Evolutionary conservation across 2,888 invertebrate genomes (phyloP).

Genomic region (Philhelius pedissequus): DNA sequence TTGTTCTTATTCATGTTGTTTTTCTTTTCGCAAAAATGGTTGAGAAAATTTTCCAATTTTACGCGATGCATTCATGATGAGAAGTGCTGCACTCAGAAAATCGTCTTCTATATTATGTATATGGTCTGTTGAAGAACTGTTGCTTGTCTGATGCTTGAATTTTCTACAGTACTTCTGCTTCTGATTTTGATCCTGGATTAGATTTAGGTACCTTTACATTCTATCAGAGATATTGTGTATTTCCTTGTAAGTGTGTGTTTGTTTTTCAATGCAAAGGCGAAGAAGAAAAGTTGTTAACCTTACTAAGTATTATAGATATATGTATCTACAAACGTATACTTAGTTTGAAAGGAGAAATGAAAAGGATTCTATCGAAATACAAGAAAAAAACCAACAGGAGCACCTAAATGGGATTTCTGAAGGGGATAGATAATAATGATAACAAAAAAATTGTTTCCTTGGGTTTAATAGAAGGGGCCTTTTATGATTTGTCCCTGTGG

Average conservation of each 20-base stretch:
- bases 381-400: slow-evolving; percentile 41
- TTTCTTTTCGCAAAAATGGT: background rate
- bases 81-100: slow-evolving; percentile 20
- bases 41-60: slow-evolving; percentile 57
- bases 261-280: background rate
- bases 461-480: slow-evolving; percentile 1
- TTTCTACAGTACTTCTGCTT: background rate
- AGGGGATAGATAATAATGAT: slow-evolving; percentile 32
- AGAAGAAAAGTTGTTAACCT: slow-evolving; percentile 59
- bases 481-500: background rate
- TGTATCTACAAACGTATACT: background rate
- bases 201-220: background rate
- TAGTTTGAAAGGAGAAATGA: slow-evolving; percentile 26
- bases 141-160: slow-evolving; percentile 21
- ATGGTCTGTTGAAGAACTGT: slow-evolving; percentile 52
- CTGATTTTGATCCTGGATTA: background rate
- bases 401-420: slow-evolving; percentile 31
- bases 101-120: background rate
- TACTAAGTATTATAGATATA: background rate
- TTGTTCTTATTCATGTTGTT: background rate
- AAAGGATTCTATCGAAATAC: slow-evolving; percentile 45
- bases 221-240: background rate
- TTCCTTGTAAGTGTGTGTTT: background rate
- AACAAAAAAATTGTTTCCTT: slow-evolving; percentile 5
- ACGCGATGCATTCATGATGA: slow-evolving; percentile 53